A percentile compares a stretch with the other conserved stretches of the same genome.
These are phyloP conservation scores for Linnaemya vulpina DNA, from an alignment of 2,888 invertebrate species.

Conservation along the genomic window DNA sequence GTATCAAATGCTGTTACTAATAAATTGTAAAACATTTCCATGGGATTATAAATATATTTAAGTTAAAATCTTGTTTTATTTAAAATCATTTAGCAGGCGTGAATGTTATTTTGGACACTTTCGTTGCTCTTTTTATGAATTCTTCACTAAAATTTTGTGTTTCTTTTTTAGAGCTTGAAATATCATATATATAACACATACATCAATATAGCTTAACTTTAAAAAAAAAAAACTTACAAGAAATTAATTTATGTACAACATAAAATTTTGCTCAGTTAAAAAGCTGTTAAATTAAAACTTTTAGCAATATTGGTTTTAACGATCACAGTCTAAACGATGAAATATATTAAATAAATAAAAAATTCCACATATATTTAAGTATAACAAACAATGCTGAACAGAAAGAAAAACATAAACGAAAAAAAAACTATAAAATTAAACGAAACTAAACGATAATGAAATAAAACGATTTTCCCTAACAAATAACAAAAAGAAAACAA, in stretches of 20 bases:
- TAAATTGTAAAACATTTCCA: not conserved
- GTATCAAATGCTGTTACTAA: slow-evolving; percentile 65
- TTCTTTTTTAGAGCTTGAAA: too few relatives aligned
- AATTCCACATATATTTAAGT: slow-evolving; percentile 44
- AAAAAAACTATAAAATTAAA: slow-evolving; percentile 42
- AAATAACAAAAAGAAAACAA: not conserved
- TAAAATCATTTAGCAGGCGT: too few relatives aligned
- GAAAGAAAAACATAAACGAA: slow-evolving; percentile 40
- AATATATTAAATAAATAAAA: slow-evolving; percentile 23
- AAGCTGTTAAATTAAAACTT: slow-evolving; percentile 35
- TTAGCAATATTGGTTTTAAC: slow-evolving; percentile 23
- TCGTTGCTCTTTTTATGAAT: too few relatives aligned
- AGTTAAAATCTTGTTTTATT: too few relatives aligned
- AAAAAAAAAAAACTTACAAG: not conserved
- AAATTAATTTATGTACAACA: slow-evolving; percentile 2
- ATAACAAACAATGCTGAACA: slow-evolving; percentile 67
- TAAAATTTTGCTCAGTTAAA: slow-evolving; percentile 35
- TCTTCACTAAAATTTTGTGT: too few relatives aligned
- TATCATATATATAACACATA: too few relatives aligned
- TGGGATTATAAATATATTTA: too few relatives aligned
- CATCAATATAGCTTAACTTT: not conserved
- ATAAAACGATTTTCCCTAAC: slow-evolving; percentile 33
- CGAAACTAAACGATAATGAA: slow-evolving; percentile 55
- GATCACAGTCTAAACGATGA: slow-evolving; percentile 20
- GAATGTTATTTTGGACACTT: too few relatives aligned